These are phyloP conservation scores for Anoncus sp. DNA, from an alignment of 2,888 invertebrate genomes.

Conservation along the genomic window DNA sequence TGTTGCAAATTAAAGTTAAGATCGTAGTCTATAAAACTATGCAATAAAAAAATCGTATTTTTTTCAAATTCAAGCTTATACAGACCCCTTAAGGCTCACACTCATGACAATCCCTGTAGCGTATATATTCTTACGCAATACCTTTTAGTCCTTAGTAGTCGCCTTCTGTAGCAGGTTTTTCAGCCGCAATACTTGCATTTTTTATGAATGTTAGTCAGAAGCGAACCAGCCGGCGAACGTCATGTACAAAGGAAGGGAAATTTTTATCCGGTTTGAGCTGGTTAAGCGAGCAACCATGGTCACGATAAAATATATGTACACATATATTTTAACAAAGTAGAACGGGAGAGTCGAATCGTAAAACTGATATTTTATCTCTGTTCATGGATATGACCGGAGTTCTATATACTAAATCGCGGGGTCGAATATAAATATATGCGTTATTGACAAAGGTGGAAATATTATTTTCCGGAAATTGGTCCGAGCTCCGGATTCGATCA, in stretches of 20 bases:
- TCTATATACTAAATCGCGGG: constrained; percentile 5
- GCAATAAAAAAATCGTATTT: too few relatives aligned
- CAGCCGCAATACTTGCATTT: constrained; percentile 16
- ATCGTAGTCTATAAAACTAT: too few relatives aligned
- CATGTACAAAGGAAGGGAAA: constrained; percentile 12
- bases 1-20: too few relatives aligned
- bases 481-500: constrained; percentile 48
- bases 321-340: not conserved
- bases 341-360: not conserved
- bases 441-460: constrained; percentile 41
- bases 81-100: too few relatives aligned
- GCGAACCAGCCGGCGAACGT: not conserved
- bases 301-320: not conserved
- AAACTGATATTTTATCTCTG: constrained; percentile 22
- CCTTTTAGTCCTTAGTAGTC: not conserved
- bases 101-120: not conserved
- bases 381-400: constrained; percentile 20
- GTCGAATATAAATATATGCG: constrained; percentile 15
- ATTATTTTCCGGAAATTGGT: constrained; percentile 60
- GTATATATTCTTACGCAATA: not conserved
- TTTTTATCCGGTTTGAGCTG: constrained; percentile 18
- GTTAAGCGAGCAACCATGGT: constrained; percentile 5
- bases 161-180: not conserved
- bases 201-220: constrained; percentile 6
- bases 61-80: too few relatives aligned